Conservation (phyloP, 2,888 invertebrate genomes). For the Leucozona laternaria region DNA sequence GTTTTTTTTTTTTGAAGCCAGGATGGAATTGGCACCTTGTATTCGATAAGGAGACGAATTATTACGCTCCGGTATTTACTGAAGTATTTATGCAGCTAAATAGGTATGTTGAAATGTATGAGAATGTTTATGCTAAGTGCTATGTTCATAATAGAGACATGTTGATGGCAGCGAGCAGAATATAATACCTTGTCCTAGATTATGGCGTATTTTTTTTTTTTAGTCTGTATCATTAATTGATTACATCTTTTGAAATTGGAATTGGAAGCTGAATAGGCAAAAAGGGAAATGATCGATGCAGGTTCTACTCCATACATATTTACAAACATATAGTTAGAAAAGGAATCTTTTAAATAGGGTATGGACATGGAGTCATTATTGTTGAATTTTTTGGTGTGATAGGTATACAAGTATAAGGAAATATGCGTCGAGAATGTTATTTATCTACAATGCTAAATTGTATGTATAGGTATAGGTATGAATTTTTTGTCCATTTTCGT, state of each 20-base stretch:
- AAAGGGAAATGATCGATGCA: background rate
- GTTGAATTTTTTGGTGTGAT: background rate
- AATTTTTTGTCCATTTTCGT: too few species aligned
- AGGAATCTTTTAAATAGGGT: background rate
- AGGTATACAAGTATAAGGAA: background rate
- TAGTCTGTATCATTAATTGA: conserved; percentile 17
- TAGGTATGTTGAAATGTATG: conserved; percentile 22
- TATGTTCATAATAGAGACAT: conserved; percentile 20
- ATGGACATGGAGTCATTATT: background rate
- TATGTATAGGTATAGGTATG: too few species aligned
- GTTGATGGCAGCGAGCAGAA: background rate
- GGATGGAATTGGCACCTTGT: conserved; percentile 62
- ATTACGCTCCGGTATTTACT: conserved; percentile 22
- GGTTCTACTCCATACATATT: background rate
- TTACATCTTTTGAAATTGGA: conserved; percentile 9
- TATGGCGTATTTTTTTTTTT: conserved; percentile 8
- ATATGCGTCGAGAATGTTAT: background rate
- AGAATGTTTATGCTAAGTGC: conserved; percentile 32
- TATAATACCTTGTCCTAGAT: conserved; percentile 29
- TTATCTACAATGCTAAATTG: background rate
- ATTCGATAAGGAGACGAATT: conserved; percentile 55
- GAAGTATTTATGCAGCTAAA: conserved; percentile 24
- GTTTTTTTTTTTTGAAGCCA: conserved; percentile 29
- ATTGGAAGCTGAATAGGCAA: background rate
- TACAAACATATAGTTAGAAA: background rate